Conservation (phyloP, 2,797 vertebrate species). For the Rhynchonycteris naso region DNA sequence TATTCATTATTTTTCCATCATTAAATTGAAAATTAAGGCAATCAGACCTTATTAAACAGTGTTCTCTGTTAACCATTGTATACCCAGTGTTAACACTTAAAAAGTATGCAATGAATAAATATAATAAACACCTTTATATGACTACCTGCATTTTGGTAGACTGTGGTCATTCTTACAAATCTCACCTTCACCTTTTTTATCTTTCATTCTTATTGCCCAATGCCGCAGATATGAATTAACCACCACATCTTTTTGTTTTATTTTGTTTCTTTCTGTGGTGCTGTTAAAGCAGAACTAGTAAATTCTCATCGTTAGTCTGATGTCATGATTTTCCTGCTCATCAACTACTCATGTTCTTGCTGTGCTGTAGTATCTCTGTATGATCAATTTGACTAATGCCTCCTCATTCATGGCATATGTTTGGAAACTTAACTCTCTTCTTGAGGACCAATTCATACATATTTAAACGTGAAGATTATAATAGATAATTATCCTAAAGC, state of each 20-base stretch:
- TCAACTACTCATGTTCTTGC: background rate
- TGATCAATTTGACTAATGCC: background rate
- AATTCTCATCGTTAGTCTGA: background rate
- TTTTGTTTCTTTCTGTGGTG: background rate
- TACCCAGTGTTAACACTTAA: background rate
- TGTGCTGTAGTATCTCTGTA: background rate
- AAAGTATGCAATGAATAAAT: background rate
- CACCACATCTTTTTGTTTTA: background rate
- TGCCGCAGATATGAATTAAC: background rate
- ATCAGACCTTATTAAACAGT: background rate
- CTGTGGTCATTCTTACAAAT: background rate
- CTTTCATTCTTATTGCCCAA: background rate
- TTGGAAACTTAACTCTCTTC: conserved; percentile 35
- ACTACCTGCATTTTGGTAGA: background rate
- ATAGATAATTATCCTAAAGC: background rate
- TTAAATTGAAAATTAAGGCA: conserved; percentile 37
- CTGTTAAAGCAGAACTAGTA: background rate
- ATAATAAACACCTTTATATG: background rate
- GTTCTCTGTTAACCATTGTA: background rate
- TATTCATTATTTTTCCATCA: conserved; percentile 5
- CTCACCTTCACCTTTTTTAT: background rate
- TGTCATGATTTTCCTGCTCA: background rate
- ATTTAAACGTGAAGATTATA: background rate
- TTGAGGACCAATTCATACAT: background rate
- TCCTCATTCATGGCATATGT: background rate